phyloP scores from a whole-genome alignment of 2,888 invertebrate genomes.

The Ophion ellenae region DNA sequence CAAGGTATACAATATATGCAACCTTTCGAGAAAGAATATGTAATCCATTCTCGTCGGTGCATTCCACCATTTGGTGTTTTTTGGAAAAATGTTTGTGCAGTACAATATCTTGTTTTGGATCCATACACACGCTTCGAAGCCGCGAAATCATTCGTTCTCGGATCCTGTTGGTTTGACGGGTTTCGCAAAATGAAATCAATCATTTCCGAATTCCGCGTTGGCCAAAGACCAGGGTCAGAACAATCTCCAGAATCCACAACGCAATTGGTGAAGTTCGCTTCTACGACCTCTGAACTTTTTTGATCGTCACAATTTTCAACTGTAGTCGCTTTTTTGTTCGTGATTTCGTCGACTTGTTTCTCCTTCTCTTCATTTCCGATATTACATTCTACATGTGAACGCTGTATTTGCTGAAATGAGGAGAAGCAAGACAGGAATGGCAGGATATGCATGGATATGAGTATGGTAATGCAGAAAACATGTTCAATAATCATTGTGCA shows the following conservation, averaged over 20 bases:
- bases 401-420: conserved; percentile 39
- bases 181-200: conserved; percentile 55
- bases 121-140: conserved; percentile 48
- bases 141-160: conserved; percentile 28
- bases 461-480: conserved; percentile 19
- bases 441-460: neutral
- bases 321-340: conserved; percentile 18
- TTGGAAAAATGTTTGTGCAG: conserved; percentile 50
- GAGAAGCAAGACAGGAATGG: conserved; percentile 14
- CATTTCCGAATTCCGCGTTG: conserved; percentile 40
- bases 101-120: conserved; percentile 44
- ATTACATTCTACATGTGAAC: conserved; percentile 30
- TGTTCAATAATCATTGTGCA: neutral
- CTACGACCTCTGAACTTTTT: conserved; percentile 16
- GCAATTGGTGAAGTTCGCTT: conserved; percentile 4
- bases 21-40: conserved; percentile 54
- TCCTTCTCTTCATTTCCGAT: conserved; percentile 29
- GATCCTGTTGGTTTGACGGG: conserved; percentile 40
- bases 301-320: conserved; percentile 38
- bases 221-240: conserved; percentile 50
- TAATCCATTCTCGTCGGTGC: conserved; percentile 53
- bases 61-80: conserved; percentile 58
- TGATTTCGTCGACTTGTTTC: conserved; percentile 34
- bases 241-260: conserved; percentile 36
- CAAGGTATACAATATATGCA: conserved; percentile 56